phyloP scores from a whole-genome alignment of 2,888 invertebrate species.

The Tipula helvola region DNA sequence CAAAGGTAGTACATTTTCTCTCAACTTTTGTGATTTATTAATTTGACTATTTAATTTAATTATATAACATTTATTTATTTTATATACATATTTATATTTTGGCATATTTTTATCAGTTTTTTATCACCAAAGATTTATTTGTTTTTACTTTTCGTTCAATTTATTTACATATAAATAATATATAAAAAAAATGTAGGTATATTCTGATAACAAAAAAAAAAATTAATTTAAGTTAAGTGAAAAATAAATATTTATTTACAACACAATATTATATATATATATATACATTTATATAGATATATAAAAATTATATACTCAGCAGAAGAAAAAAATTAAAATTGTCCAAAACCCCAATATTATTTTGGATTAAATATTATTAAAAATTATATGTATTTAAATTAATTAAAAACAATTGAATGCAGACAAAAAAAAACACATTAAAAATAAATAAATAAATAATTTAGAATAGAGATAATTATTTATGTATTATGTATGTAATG shows the following conservation, averaged over 20 bases:
- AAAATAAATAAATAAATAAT: background rate
- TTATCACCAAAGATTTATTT: background rate
- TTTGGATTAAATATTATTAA: background rate
- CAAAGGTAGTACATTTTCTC: background rate
- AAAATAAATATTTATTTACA: slow-evolving; percentile 4
- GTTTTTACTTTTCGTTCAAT: background rate
- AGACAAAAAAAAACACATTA: background rate
- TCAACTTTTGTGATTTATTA: background rate
- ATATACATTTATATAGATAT: background rate
- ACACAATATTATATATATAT: background rate
- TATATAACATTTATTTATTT: background rate
- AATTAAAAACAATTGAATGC: background rate
- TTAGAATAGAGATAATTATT: background rate
- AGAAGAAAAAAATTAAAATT: background rate
- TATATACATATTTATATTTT: background rate
- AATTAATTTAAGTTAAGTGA: background rate
- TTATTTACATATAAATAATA: background rate
- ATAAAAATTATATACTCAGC: background rate
- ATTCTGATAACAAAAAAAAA: background rate
- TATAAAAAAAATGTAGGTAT: background rate
- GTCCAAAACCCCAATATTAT: background rate
- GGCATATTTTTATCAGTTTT: background rate
- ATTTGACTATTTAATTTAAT: background rate
- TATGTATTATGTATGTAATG: slow-evolving; percentile 4
- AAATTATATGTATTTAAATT: background rate